Conservation (phyloP, 2,113 vertebrate species). For the Axis porcinus region DNA sequence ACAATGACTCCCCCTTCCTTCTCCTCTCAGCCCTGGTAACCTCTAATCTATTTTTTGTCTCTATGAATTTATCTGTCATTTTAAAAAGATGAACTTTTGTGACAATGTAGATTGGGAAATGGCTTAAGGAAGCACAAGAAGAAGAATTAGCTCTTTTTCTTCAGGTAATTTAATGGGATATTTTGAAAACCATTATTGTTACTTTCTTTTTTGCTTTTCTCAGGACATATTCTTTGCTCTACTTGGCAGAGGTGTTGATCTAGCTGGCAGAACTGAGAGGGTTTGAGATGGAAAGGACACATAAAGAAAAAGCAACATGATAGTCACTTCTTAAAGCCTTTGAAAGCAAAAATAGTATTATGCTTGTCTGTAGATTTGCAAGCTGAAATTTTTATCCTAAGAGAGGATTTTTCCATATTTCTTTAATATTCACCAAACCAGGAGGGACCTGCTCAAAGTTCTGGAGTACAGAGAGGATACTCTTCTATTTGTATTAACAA, state of each 20-base stretch:
- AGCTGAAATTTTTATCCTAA: background rate
- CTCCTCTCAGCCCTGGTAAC: background rate
- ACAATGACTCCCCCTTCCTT: background rate
- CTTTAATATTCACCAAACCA: background rate
- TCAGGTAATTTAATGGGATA: background rate
- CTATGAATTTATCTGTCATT: background rate
- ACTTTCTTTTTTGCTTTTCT: slow-evolving; percentile 16
- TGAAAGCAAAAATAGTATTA: background rate
- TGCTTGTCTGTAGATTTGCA: background rate
- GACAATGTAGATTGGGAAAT: background rate
- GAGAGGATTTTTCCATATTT: background rate
- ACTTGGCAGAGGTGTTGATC: background rate
- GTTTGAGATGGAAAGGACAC: background rate
- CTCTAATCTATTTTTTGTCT: background rate
- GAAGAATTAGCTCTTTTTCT: background rate
- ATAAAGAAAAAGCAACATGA: background rate
- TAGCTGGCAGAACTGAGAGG: background rate
- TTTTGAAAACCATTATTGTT: background rate
- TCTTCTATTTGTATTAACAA: background rate
- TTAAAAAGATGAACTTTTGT: background rate
- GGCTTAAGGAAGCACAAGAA: background rate
- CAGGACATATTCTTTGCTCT: background rate
- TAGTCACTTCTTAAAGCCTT: background rate
- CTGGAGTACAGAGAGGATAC: background rate
- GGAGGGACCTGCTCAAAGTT: background rate